Evolutionary conservation across 2,888 invertebrate genomes (phyloP), one percentile per base, ranked within the genome.

Genomic region (Malthinus seriepunctatus): DNA sequence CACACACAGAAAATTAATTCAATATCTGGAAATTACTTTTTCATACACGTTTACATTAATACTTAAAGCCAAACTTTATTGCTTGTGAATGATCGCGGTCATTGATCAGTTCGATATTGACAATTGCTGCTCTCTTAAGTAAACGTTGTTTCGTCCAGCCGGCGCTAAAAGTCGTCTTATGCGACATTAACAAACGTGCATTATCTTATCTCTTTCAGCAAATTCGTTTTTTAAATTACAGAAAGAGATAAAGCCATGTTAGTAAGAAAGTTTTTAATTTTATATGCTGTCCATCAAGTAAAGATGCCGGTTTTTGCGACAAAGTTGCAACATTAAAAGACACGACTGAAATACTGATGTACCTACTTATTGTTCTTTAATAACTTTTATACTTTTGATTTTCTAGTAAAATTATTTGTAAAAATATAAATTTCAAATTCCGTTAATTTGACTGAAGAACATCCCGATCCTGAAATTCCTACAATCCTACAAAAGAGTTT

Each of bases 301-400:
- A 60, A 60, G 63, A 37, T 61, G 63, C 63, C 50, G 60, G 60
- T 63, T 63, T 63, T 63, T 63, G 63, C 57, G 60, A 63, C 57
- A 58, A 58, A 57, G 53, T 54, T 63, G 63, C 60, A 53, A 63
- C 63, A 63, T 63, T 60, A 61, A 53, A 56, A 54, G 60, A 63
- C 60, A 60, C 57, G 60, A 56, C 55, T 52, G 57, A 57, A 60
- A 63, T 63, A 63, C 63, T 63, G 59, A 63, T 57, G 53, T n/a
- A n/a, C n/a, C 48, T 56, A n/a, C 60, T 50, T 58, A 60, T 55
- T 60, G 60, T 51, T 60, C 45, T 42, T 54, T 34, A 50, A 59
- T 59, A 53, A 50, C 54, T 50, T 38, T 49, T 50, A 42, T 23
- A 23, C 5, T 23, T 23, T 23, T 23, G 23, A 23, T 23, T 23